Evolutionary conservation across 2,888 invertebrate species (phyloP).

Genomic region (Folsomia manolachei): DNA sequence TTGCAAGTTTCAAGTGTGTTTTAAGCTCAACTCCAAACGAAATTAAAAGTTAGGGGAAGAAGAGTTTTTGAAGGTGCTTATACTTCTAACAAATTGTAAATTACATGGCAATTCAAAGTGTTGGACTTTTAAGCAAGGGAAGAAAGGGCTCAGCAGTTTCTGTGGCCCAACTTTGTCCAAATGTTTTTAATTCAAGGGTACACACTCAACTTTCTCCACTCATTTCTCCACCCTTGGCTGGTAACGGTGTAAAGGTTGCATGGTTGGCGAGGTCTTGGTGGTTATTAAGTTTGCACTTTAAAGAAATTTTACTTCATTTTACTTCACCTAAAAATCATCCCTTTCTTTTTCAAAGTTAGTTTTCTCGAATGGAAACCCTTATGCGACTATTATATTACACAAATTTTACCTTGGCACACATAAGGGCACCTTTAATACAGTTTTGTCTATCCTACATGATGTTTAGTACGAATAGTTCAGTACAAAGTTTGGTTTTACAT

Average conservation of each 20-base stretch:
- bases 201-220: not conserved
- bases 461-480: too few species aligned
- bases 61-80: not conserved
- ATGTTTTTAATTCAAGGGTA: not conserved
- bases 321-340: not conserved
- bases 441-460: too few species aligned
- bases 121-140: not conserved
- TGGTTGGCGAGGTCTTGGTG: not conserved
- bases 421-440: too few species aligned
- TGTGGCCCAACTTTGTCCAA: not conserved
- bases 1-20: not conserved
- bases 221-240: too few species aligned
- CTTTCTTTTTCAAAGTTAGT: not conserved
- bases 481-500: too few species aligned
- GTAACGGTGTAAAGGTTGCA: too few species aligned
- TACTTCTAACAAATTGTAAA: slow-evolving; percentile 2
- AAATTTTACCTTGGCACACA: not conserved
- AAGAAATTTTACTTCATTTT: not conserved
- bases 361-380: not conserved
- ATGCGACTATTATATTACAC: not conserved
- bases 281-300: not conserved
- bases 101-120: not conserved
- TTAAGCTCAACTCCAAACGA: not conserved
- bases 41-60: not conserved
- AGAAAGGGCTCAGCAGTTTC: not conserved